A percentile compares a stretch with the other conserved stretches of the same genome.
Evolutionary conservation across 2,888 invertebrate genomes (phyloP).

Genomic region (Elegia similella): DNA sequence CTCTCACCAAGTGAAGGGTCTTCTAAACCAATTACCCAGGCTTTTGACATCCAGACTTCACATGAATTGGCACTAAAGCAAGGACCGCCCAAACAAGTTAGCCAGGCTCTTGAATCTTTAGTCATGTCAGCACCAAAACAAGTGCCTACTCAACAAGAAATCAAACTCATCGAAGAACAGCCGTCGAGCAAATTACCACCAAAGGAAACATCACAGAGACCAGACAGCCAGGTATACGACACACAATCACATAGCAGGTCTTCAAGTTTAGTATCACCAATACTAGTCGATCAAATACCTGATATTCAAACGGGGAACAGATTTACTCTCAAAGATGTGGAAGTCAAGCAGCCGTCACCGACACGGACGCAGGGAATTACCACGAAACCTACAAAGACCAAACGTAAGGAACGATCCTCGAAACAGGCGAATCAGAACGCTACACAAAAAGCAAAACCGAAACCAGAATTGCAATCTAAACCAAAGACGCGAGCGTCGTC

Average conservation of each 20-base stretch:
- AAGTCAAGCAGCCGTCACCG: background rate
- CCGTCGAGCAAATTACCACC: background rate
- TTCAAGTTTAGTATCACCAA: background rate
- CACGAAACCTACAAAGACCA: background rate
- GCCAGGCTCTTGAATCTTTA: background rate
- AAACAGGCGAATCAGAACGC: background rate
- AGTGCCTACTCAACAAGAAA: background rate
- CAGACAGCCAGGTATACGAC: background rate
- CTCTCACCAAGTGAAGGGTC: background rate
- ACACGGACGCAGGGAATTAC: background rate
- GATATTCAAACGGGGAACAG: conserved; percentile 7
- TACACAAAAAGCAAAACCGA: background rate
- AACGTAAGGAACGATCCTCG: background rate
- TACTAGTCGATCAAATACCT: background rate
- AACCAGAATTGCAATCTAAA: background rate
- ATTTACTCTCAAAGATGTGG: background rate
- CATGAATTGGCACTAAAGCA: background rate
- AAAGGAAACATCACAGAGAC: background rate
- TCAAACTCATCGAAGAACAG: background rate
- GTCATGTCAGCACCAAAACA: background rate
- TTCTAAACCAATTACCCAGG: background rate
- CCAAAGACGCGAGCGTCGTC: background rate
- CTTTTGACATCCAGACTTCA: background rate
- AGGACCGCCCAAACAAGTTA: background rate
- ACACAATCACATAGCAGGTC: background rate